Base-by-base conservation (phyloP, 2,888 invertebrate species). In the Nemoura dubitans region DNA sequence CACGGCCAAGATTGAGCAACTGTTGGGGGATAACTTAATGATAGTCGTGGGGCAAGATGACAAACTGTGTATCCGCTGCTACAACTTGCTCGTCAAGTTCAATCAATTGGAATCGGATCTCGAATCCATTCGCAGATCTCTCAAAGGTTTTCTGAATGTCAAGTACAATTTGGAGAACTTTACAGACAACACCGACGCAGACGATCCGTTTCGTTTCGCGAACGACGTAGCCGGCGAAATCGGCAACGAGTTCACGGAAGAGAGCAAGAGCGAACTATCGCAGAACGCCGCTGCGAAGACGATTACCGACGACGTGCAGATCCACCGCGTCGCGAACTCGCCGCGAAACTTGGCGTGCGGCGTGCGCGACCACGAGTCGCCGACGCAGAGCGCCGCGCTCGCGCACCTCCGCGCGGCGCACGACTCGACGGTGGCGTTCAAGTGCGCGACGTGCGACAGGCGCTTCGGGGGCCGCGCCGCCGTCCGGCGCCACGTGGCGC, bases 371-470 rank as follows among this genome's bases (percentile, higher is more conserved):
- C 86, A 43, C 36, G 86, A 83, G 26, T 83, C 86, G 21, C 77
- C 77, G 7, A 85, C 28, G 76, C 87, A 80, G 21, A 76, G 27
- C 3, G 27, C 28, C 0, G 59, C 85, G 10, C 28, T 83, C 29
- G 43, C 83, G 25, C 87, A 86, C 81, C 80, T 87, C 76, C 86
- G 87, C 29, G 77, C 59, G 0, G 86, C 86, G 36, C 85, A 82
- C 29, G 82, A 86, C 25, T 29, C 85, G 43, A 85, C 43, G 16
- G 76, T 59, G 16, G 59, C 81, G n/a, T 87, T 86, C 81, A 86
- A 88, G 30, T 89, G 89, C 85, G 85, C 87, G 1, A 86, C 87
- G 29, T 89, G 89, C 82, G 27, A 87, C 85, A 42, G 14, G 14
- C 59, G 59, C 21, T 59, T 59, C 21, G 59, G 16, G 6, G 14